Percentiles rank a stretch among this genome's conserved stretches.
phyloP scores from a whole-genome alignment of 2,888 invertebrate species.

The Tethea ocularis region DNA sequence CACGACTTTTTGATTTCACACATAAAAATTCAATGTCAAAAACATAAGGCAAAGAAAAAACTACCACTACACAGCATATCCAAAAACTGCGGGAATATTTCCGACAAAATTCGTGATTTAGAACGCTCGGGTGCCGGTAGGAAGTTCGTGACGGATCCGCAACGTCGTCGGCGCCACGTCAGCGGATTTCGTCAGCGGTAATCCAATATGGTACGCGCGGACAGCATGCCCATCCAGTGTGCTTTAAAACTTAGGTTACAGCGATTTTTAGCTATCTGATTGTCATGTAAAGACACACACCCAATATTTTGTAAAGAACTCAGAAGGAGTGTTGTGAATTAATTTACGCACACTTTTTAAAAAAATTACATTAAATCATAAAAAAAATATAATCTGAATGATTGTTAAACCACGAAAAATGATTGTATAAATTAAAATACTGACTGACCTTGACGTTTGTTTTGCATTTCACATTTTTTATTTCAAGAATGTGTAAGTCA shows the following conservation, averaged over 20 bases:
- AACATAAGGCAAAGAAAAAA: constrained; percentile 2
- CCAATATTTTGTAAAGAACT: too few species aligned
- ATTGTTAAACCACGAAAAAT: too few species aligned
- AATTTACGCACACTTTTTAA: too few species aligned
- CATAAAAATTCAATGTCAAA: constrained; percentile 1
- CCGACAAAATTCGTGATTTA: constrained; percentile 20
- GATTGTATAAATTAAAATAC: too few species aligned
- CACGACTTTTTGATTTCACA: neutral
- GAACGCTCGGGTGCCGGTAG: constrained; percentile 17
- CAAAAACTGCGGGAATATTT: constrained; percentile 23
- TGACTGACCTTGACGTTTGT: neutral
- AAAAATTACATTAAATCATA: too few species aligned
- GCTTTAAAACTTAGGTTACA: constrained; percentile 29
- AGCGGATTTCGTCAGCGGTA: constrained; percentile 67
- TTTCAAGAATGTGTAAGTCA: neutral
- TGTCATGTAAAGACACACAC: too few species aligned
- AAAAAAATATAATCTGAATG: too few species aligned
- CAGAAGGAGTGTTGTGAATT: too few species aligned
- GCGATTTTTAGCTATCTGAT: constrained; percentile 13
- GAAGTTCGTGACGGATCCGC: constrained; percentile 48
- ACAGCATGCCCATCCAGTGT: constrained; percentile 39
- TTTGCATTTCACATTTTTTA: neutral
- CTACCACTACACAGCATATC: constrained; percentile 12
- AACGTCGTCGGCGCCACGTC: constrained; percentile 50
- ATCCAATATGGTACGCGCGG: constrained; percentile 66